Base-by-base conservation (phyloP, 2,113 vertebrate species). In the Oryzias javanicus region DNA sequence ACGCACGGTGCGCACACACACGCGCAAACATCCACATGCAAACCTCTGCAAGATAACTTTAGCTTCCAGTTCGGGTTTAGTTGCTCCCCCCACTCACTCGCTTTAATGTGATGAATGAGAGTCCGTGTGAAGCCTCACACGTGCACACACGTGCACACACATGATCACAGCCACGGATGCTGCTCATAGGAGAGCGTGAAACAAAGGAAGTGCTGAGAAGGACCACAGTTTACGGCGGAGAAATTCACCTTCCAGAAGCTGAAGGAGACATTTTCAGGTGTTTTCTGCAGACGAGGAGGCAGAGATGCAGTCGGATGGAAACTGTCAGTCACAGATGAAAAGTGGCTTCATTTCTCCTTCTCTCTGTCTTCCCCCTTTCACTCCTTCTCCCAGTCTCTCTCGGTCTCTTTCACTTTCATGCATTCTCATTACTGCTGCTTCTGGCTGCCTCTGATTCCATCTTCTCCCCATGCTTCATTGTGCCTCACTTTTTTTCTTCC, bases 31-130 rank as follows among this genome's bases (percentile, higher is more conserved):
- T 90, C 88, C 90, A 89, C 87, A 78, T 66, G 79, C 40, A 49
- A 57, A 71, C 74, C 79, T 85, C 84, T 88, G 87, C 84, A 90
- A 89, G 89, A 91, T 89, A 85, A 83, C 83, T 89, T 89, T 81
- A 84, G 83, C 74, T 52, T 81, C 78, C 83, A 79, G 67, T 82
- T 83, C 65, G 73, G 53, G 71, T 63, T 64, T 72, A 41, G 65
- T 59, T 84, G 86, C 84, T 70, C 79, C 81, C 83, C 83, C 83
- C 77, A 67, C 67, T 55, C 68, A 57, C 57, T 77, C 82, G 74
- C 76, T 79, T 80, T 80, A 80, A 80, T 74, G 55, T 82, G 85
- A 89, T 79, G 67, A 83, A 90, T 88, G 84, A 80, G 83, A 67
- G 60, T 80, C 76, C 58, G 63, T 45, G 48, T 82, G 50, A 59